Evolutionary conservation across 2,113 vertebrate species (phyloP), one percentile per base, ranked within the genome.

Genomic region (Arvicanthis niloticus): DNA sequence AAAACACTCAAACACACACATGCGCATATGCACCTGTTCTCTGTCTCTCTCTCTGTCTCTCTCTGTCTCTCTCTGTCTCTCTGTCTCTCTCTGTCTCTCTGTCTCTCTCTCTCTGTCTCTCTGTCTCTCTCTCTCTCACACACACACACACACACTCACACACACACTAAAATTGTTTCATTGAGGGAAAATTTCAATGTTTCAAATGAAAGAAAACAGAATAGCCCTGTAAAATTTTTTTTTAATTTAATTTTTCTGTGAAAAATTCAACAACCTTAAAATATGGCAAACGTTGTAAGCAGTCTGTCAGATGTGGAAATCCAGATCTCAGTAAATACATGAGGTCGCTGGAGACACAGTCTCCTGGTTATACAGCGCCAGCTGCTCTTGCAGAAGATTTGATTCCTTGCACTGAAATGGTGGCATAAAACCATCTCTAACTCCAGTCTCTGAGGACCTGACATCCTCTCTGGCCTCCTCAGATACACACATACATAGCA

Each of bases 131-230:
- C 62, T 67, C 62, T 65, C 62, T 8, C 45, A 51, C 45, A 29
- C 75, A 53, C 31, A 37, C 51, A 56, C 53, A 60, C 51, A 58
- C 34, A 40, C 26, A 29, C 26, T 21, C 40, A 51, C 31, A n/a
- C 51, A 56, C 9, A 56, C 48, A 80, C 56, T 22, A 60, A 29
- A 82, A 58, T 40, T 53, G 26, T 40, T 24, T 48, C 67, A 42
- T 40, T 67, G 26, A 92, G 88, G 91, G 68, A 88, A 91, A 95
- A 91, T 62, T 62, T 24, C 56, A 73, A 40, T 31, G 94, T 80
- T 84, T 75, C 75, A 53, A 91, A 62, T 91, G 8, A 93, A 75
- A 94, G 37, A 91, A 73, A 93, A 94, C 21, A 53, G 1, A 91
- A 76, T 84, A 88, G 15, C 7, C 15, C 40, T 70, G 45, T 67